Percentiles rank a stretch among this genome's conserved stretches.
These are phyloP conservation scores for Scaptomyza tumidula DNA, from an alignment of 2,888 invertebrate genomes.

Conservation along the genomic window DNA sequence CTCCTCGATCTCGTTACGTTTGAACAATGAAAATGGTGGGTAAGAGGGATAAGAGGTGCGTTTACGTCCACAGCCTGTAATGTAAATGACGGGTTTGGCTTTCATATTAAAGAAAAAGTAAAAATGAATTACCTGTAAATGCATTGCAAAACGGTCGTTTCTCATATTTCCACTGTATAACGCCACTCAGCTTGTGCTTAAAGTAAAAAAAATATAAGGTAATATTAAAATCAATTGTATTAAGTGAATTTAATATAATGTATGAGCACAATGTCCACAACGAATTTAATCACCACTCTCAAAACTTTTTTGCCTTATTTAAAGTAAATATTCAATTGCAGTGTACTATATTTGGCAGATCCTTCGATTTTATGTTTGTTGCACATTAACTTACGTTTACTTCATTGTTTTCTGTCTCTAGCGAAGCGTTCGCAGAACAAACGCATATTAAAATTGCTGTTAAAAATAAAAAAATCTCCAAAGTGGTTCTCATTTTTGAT, in stretches of 20 bases:
- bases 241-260: no score
- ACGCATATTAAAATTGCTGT: slow-evolving; percentile 55
- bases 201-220: neutral
- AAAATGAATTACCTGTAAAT: slow-evolving; percentile 88
- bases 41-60: slow-evolving; percentile 85
- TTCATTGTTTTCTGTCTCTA: slow-evolving; percentile 71
- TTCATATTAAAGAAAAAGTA: neutral
- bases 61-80: slow-evolving; percentile 90
- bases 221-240: no score
- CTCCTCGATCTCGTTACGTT: slow-evolving; percentile 84
- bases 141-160: slow-evolving; percentile 95
- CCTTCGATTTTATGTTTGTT: neutral
- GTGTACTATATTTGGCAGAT: neutral
- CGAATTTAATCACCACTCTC: no score
- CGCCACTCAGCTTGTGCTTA: slow-evolving; percentile 81
- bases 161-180: slow-evolving; percentile 86
- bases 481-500: slow-evolving; percentile 51
- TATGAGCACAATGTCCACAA: no score
- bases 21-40: slow-evolving; percentile 77
- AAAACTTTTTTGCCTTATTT: neutral
- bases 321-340: no score
- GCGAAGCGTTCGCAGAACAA: slow-evolving; percentile 55
- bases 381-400: slow-evolving; percentile 75
- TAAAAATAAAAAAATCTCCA: slow-evolving; percentile 51
- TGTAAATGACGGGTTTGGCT: no score